A percentile compares a stretch with the other conserved stretches of the same genome.
These are phyloP conservation scores for Buceros bicornis DNA, from an alignment of 2,797 vertebrate species.

Conservation along the genomic window DNA sequence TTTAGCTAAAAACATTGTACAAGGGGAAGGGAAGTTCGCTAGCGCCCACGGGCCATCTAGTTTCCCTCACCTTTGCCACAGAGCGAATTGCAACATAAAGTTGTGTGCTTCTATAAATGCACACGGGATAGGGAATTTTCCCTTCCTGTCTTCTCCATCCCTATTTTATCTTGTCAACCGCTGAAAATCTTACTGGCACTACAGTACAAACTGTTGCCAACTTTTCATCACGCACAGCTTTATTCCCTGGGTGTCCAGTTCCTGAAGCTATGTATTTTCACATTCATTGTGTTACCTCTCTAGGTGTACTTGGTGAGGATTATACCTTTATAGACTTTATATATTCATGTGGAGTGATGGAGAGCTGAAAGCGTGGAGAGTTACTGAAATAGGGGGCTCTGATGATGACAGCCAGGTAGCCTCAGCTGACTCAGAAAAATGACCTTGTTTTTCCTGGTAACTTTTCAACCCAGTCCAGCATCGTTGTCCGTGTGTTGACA, in stretches of 20 bases:
- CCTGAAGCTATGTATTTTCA: neutral
- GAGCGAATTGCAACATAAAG: neutral
- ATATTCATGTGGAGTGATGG: neutral
- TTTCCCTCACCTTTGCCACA: neutral
- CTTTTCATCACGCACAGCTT: neutral
- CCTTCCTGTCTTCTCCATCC: neutral
- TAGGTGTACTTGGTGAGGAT: neutral
- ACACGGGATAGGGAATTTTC: neutral
- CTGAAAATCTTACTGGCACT: neutral
- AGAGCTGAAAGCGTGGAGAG: neutral
- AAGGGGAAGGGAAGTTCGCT: neutral
- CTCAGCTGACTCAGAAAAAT: neutral
- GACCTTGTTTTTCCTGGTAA: neutral
- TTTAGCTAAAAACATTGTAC: neutral
- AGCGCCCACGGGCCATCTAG: neutral
- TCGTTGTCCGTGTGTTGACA: rapidly evolving
- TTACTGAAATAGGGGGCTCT: neutral
- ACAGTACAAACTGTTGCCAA: neutral
- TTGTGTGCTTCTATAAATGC: neutral
- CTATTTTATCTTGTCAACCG: neutral
- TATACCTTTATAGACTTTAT: neutral
- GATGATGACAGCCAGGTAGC: neutral
- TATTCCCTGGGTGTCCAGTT: neutral
- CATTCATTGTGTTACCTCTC: neutral
- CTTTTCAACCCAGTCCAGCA: neutral